Evolutionary conservation across 1,140 invertebrate species (phyloP).

Genomic region (Euwallacea fornicatus): DNA sequence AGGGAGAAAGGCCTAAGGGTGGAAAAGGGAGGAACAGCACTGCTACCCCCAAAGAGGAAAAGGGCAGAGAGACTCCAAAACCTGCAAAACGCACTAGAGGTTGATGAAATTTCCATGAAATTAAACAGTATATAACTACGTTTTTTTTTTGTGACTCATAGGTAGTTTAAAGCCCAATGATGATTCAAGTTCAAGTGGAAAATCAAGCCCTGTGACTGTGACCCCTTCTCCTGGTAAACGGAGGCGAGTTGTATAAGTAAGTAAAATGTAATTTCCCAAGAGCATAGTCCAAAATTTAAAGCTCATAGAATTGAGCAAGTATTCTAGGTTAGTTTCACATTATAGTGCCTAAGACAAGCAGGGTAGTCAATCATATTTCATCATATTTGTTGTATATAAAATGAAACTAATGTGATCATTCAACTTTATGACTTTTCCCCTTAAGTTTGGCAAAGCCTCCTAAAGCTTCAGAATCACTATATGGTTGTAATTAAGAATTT

Average conservation of each 20-base stretch:
- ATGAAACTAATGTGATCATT: too few relatives aligned
- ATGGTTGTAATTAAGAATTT: too few relatives aligned
- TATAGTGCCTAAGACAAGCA: too few relatives aligned
- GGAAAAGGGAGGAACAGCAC: conserved; percentile 39
- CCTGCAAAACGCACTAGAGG: conserved; percentile 50
- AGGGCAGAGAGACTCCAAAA: conserved; percentile 46
- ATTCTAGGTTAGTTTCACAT: too few relatives aligned
- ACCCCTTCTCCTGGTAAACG: conserved; percentile 48
- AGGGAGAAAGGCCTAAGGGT: conserved; percentile 46
- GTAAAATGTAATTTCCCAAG: too few relatives aligned
- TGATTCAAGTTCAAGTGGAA: conserved; percentile 48
- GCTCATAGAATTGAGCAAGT: too few relatives aligned
- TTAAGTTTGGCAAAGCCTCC: too few relatives aligned
- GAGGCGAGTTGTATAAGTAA: conserved; percentile 27
- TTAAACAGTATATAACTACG: not conserved
- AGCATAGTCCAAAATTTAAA: too few relatives aligned
- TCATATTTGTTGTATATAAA: too few relatives aligned
- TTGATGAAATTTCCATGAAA: conserved; percentile 2
- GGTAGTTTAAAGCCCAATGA: conserved; percentile 53
- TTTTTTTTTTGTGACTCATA: conserved; percentile 9
- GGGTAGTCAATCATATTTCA: too few relatives aligned
- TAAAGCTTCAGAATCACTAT: too few relatives aligned
- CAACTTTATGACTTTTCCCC: too few relatives aligned
- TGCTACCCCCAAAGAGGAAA: conserved; percentile 45
- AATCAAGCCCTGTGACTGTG: conserved; percentile 52